Evolutionary conservation across 1,140 invertebrate species (phyloP), one percentile per base, ranked within the genome.

Genomic region (Drosophila ercepeae): DNA sequence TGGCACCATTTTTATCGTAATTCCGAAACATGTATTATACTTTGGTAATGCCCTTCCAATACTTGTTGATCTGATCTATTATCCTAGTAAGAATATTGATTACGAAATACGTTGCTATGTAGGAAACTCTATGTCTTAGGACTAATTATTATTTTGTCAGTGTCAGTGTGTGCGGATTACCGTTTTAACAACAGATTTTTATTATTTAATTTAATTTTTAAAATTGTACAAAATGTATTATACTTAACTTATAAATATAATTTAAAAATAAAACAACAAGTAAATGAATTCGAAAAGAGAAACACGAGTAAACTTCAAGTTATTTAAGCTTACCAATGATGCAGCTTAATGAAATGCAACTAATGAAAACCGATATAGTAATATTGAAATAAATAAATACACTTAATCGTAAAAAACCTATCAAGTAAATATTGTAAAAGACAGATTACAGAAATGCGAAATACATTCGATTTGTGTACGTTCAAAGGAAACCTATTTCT

Each of bases 191-290:
- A 57, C 59, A 58, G 64, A 73, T 78, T 58, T 72, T 54, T 63
- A 75, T 72, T 72, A 75, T 78, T 88, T 86, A 84, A 57, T 51
- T 79, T 86, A 82, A 88, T 88, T 81, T 75, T 88, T 82, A 88
- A 86, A 65, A 78, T 64, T 88, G 82, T 88, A 88, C 82, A 88
- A 88, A 86, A 88, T 88, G 82, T 88, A 88, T 88, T 88, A 88
- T 88, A 88, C 74, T 82, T 88, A 88, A 88, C 88, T 88, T 88
- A 78, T 88, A 86, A 86, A 67, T 60, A 78, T 86, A 88, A 69
- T 86, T 76, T 84, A 70, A 84, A 65, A 54, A 70, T 41, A 64
- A 34, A 48, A 59, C 2, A 55, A 74, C 41, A 53, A 4, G 4
- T n/a, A 55, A 69, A 36, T 27, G 45, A 16, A 16, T 41, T 25